These are phyloP conservation scores for Oppia nitens DNA, from an alignment of 1,140 invertebrate genomes.

Conservation along the genomic window DNA sequence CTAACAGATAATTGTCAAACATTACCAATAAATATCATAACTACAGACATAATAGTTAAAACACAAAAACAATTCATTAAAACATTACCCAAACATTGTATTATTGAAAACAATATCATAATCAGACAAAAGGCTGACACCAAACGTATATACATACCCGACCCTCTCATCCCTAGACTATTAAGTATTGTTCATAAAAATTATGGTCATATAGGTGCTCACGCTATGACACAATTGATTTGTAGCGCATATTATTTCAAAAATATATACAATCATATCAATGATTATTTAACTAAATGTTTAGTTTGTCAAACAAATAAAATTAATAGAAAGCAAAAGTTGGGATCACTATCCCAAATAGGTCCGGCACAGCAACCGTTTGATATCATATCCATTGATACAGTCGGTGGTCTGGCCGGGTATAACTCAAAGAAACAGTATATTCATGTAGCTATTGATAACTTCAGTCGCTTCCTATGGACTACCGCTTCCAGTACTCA, in stretches of 20 bases:
- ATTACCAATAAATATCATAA: neutral
- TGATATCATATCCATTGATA: constrained; percentile 16
- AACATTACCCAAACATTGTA: too few species aligned
- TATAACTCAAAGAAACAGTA: constrained; percentile 13
- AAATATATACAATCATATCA: neutral
- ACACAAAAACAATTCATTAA: too few species aligned
- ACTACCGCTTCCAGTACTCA: neutral
- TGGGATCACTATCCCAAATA: neutral
- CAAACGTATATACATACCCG: neutral
- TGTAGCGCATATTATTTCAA: constrained; percentile 1
- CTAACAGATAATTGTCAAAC: too few species aligned
- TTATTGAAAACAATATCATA: too few species aligned
- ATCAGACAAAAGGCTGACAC: neutral
- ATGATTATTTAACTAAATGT: neutral
- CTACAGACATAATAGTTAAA: neutral
- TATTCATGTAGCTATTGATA: constrained; percentile 11
- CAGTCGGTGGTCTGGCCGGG: constrained; percentile 6
- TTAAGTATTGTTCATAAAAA: constrained; percentile 3
- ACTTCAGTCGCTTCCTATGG: constrained; percentile 2
- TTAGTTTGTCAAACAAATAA: constrained; percentile 4
- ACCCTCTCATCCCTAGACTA: neutral
- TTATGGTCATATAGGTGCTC: constrained; percentile 10
- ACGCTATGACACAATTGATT: neutral
- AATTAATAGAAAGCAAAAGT: neutral
- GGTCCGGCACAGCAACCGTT: constrained; percentile 9